Base-by-base conservation (phyloP, 2,888 invertebrate genomes). In the Seladonia tumulorum region DNA sequence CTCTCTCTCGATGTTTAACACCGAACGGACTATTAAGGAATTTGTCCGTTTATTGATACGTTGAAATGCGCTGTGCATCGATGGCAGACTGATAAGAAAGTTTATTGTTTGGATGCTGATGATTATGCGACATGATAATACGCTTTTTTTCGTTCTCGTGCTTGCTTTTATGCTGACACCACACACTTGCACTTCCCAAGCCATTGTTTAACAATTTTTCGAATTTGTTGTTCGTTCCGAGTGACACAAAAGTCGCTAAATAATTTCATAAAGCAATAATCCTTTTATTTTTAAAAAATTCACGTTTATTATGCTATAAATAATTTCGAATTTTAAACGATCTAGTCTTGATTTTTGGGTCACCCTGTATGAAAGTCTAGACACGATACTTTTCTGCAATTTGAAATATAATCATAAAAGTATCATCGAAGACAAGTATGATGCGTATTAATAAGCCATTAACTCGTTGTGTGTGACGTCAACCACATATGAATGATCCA, bases 1-100 rank as follows among this genome's bases (percentile, higher is more conserved):
- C 70, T n/a, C 68, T n/a, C 68, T 49, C 83, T 60, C 63, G 53
- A 8, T 74, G 74, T 83, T 63, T 4, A 39, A 70, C 25, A 60
- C 49, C 14, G 25, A 25, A 14, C 39, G 25, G 22, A 68, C 66
- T n/a, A 7, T 12, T 14, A 14, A 53, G 16, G 47, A 49, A 39
- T 68, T n/a, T 25, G 39, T 76, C 16, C 16, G 16, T 66, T n/a
- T 18, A 35, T 18, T 29, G n/a, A 22, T 18, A 60, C 47, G 47
- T 68, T 60, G 8, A 10, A 39, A 8, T 45, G 25, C 12, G 45
- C 57, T 76, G 63, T 18, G 22, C 29, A 16, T 76, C 22, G 7
- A 49, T 57, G n/a, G 22, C 74, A 35, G 18, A 53, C 25, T 22
- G n/a, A 18, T 29, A 7, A 22, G 14, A 12, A 72, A 72, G 29